Evolutionary conservation across 2,888 invertebrate species (phyloP).

Genomic region (Ernsta delagoae): DNA sequence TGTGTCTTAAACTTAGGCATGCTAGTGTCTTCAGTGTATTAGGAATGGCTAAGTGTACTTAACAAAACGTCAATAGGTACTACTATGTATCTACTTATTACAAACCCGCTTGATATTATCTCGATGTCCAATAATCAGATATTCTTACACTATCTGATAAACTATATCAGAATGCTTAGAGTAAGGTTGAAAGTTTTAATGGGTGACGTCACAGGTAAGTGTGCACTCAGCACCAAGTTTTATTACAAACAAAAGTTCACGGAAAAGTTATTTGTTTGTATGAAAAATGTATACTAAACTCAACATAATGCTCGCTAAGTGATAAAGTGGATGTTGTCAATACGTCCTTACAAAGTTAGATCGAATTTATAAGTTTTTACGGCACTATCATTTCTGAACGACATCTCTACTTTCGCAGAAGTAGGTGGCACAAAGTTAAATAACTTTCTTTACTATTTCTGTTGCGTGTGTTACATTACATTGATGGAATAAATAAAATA

Average conservation of each 20-base stretch:
- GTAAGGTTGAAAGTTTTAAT: no score
- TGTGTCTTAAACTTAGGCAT: not conserved
- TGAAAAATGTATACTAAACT: constrained; percentile 13
- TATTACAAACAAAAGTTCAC: not conserved
- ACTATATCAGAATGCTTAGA: no score
- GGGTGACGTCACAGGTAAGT: not conserved
- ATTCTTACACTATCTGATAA: no score
- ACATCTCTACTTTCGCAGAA: constrained; percentile 5
- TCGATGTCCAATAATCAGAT: no score
- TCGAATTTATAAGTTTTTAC: constrained; percentile 20
- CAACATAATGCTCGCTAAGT: constrained; percentile 5
- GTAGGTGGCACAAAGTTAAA: not conserved
- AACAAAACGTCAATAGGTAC: no score
- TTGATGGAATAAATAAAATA: not conserved
- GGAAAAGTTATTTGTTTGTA: not conserved
- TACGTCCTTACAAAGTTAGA: constrained; percentile 9
- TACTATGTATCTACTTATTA: no score
- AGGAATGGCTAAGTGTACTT: no score
- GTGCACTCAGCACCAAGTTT: constrained; percentile 2
- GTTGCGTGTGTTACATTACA: not conserved
- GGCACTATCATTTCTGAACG: constrained; percentile 4
- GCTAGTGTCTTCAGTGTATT: no score
- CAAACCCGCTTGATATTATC: no score
- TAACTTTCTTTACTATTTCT: not conserved
- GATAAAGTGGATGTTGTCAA: constrained; percentile 15